phyloP scores from a whole-genome alignment of 2,113 vertebrate species.

The Protobothrops mucrosquamatus region DNA sequence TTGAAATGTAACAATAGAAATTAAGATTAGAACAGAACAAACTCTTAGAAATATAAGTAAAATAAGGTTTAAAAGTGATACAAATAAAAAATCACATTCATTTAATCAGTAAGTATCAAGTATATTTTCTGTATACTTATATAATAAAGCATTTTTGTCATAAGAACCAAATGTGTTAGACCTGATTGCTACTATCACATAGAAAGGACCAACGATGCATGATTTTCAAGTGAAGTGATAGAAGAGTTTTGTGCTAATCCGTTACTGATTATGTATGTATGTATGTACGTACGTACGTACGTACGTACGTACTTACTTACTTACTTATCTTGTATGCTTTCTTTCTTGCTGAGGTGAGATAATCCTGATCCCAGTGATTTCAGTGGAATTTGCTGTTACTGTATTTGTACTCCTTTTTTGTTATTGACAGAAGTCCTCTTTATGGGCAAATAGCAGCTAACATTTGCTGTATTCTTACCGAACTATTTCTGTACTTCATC shows the following conservation, averaged over 20 bases:
- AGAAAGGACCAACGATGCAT: neutral
- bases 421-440: neutral
- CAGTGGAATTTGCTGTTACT: neutral
- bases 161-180: neutral
- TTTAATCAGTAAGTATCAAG: neutral
- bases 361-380: neutral
- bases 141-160: neutral
- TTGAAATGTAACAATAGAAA: neutral
- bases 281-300: neutral
- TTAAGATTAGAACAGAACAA: neutral
- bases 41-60: neutral
- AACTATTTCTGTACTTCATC: neutral
- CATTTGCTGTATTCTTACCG: neutral
- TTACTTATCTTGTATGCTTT: neutral
- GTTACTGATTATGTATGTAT: neutral
- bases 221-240: neutral
- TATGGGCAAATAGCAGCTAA: neutral
- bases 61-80: neutral
- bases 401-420: neutral
- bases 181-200: neutral
- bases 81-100: neutral
- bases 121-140: neutral
- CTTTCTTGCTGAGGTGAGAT: neutral
- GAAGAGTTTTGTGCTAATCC: neutral
- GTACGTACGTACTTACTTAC: neutral